Percentiles rank a stretch among this genome's conserved stretches.
phyloP scores from a whole-genome alignment of 2,797 vertebrate species.

The Esox lucius region DNA sequence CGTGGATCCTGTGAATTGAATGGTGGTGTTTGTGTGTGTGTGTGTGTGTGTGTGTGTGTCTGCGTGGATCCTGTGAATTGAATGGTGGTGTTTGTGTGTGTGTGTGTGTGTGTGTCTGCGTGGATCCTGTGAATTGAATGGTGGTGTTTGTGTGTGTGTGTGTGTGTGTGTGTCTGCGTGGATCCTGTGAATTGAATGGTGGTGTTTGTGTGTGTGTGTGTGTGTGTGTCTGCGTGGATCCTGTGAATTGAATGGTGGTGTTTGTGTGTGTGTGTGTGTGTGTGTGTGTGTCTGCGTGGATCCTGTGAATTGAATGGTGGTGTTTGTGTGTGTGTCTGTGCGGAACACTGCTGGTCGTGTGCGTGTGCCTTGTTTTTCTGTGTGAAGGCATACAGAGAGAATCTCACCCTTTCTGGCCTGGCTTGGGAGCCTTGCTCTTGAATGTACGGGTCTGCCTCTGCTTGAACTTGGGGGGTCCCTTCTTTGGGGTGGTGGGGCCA shows the following conservation, averaged over 20 bases:
- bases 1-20: neutral
- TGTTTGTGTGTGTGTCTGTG: slow-evolving; percentile 1
- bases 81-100: neutral
- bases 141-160: neutral
- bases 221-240: neutral
- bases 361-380: neutral
- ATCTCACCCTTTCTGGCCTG: slow-evolving; percentile 78
- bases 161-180: neutral
- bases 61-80: neutral
- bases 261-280: neutral
- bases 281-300: neutral
- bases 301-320: neutral
- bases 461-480: slow-evolving; percentile 82
- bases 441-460: slow-evolving; percentile 81
- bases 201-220: neutral
- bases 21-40: neutral
- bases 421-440: slow-evolving; percentile 84
- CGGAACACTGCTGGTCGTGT: too few species aligned
- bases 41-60: neutral
- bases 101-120: neutral
- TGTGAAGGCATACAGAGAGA: neutral
- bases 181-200: neutral
- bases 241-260: neutral
- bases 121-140: neutral
- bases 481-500: slow-evolving; percentile 80